Conservation (phyloP, 2,797 vertebrate species). For the Syngnathus acus region DNA sequence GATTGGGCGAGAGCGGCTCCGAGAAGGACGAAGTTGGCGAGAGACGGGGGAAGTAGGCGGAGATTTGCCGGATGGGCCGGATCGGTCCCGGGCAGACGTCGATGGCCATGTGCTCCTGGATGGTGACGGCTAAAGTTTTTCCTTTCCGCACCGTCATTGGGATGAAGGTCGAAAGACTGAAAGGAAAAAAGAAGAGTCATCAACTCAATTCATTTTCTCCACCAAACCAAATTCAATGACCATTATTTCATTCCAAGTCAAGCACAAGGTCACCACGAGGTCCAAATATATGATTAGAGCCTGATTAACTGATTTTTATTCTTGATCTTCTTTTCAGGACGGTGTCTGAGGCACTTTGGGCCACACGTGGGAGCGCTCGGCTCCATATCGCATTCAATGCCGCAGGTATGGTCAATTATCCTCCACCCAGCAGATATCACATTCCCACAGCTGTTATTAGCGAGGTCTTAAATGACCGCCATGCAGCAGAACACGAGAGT, state of each 20-base stretch:
- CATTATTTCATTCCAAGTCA: neutral
- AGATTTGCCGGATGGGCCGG: slow-evolving; percentile 77
- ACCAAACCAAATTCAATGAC: neutral
- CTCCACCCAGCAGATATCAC: neutral
- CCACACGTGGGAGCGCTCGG: neutral
- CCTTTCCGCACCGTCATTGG: slow-evolving; percentile 67
- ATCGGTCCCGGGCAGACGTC: slow-evolving; percentile 79
- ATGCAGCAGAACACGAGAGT: neutral
- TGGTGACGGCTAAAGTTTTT: slow-evolving; percentile 71
- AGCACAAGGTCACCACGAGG: neutral
- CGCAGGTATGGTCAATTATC: neutral
- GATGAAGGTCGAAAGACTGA: slow-evolving; percentile 28
- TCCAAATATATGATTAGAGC: too few relatives aligned
- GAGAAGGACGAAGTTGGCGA: slow-evolving; percentile 67
- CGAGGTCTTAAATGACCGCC: neutral
- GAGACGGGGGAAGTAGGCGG: slow-evolving; percentile 78
- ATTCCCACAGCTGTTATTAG: neutral
- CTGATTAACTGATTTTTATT: neutral
- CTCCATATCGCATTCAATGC: neutral
- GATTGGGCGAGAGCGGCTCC: slow-evolving; percentile 53
- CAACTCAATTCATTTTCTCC: neutral
- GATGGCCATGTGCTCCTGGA: slow-evolving; percentile 85
- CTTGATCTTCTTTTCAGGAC: neutral
- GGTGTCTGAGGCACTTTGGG: neutral
- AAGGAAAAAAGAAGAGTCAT: neutral